phyloP scores from a whole-genome alignment of 2,888 invertebrate species.

The Tortricodes alternella region DNA sequence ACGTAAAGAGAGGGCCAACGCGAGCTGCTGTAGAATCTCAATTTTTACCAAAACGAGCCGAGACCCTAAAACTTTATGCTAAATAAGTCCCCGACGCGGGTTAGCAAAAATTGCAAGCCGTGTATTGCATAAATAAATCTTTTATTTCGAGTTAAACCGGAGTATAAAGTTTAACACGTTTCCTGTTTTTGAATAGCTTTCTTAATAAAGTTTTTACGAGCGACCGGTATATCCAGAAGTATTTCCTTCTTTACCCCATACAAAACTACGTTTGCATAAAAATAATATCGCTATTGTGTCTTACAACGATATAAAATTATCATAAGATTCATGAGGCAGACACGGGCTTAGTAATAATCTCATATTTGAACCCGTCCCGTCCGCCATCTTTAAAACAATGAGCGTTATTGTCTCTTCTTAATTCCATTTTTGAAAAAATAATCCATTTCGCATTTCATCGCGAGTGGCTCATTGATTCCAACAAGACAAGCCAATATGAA shows the following conservation, averaged over 20 bases:
- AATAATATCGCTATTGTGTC: constrained; percentile 60
- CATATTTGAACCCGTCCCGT: constrained; percentile 68
- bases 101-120: constrained; percentile 33
- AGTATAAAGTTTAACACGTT: constrained; percentile 52
- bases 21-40: constrained; percentile 23
- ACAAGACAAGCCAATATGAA: constrained; percentile 40
- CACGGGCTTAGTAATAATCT: constrained; percentile 68
- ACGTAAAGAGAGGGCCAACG: constrained; percentile 6
- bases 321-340: constrained; percentile 56
- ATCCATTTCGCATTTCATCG: constrained; percentile 81
- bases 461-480: constrained; percentile 69
- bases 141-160: constrained; percentile 38
- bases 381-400: constrained; percentile 82
- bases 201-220: constrained; percentile 44
- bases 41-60: constrained; percentile 31
- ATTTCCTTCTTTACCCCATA: constrained; percentile 55
- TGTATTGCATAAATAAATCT: constrained; percentile 33
- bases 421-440: constrained; percentile 83
- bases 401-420: constrained; percentile 82
- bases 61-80: constrained; percentile 29
- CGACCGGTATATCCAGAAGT: constrained; percentile 57
- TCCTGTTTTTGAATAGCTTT: constrained; percentile 54
- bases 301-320: constrained; percentile 70
- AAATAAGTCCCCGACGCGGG: constrained; percentile 25
- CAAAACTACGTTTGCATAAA: constrained; percentile 55